Evolutionary conservation across 2,888 invertebrate genomes (phyloP).

Genomic region (Heliconius hortense): DNA sequence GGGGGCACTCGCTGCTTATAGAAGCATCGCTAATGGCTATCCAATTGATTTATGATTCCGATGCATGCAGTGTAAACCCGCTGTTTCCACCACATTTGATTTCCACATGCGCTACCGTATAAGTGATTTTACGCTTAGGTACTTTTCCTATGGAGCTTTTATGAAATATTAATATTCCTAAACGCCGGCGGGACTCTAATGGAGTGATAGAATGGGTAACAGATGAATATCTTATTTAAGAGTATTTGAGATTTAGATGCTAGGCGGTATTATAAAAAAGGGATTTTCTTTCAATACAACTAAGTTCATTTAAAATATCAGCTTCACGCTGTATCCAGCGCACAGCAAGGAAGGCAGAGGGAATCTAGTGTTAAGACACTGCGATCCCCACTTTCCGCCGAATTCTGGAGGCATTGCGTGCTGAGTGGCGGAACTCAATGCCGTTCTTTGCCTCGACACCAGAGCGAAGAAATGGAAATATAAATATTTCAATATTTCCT

Average conservation of each 20-base stretch:
- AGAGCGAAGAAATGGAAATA: too few species aligned
- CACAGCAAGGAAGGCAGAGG: too few species aligned
- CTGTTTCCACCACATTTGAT: slow-evolving; percentile 45
- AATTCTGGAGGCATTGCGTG: too few species aligned
- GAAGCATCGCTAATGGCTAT: slow-evolving; percentile 47
- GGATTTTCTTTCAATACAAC: not conserved
- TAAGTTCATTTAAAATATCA: not conserved
- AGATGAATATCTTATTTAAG: slow-evolving; percentile 6
- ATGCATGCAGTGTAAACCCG: slow-evolving; percentile 50
- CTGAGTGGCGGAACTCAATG: too few species aligned
- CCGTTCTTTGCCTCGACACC: too few species aligned
- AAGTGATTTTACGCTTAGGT: slow-evolving; percentile 42
- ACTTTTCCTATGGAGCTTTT: slow-evolving; percentile 35
- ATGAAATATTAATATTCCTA: slow-evolving; percentile 34
- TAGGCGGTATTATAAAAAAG: not conserved
- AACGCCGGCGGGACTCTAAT: not conserved
- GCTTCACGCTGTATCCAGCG: too few species aligned
- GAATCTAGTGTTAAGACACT: too few species aligned
- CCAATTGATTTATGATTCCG: slow-evolving; percentile 67
- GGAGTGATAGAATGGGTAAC: not conserved
- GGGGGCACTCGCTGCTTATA: slow-evolving; percentile 42
- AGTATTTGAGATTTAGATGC: not conserved
- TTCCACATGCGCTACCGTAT: slow-evolving; percentile 41
- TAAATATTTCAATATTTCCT: too few species aligned
- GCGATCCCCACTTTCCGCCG: too few species aligned